Evolutionary conservation across 2,113 vertebrate species (phyloP), one percentile per base, ranked within the genome.

Genomic region (Nothocercus julius): DNA sequence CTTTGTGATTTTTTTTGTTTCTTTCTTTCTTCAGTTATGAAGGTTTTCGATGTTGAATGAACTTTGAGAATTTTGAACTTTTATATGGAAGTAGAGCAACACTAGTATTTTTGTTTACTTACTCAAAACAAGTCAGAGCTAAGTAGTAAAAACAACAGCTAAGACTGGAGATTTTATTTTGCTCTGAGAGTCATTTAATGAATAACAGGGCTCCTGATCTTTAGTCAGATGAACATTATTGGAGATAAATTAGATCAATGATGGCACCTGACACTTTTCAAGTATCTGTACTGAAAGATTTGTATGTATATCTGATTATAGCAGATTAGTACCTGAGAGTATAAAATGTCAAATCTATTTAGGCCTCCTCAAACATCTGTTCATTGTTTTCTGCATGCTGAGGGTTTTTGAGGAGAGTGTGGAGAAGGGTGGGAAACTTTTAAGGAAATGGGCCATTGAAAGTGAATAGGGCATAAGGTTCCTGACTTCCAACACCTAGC

Each of bases 261-360:
- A 38, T 96, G 89, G 42, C 79, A 91, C 92, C 88, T 87, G 87
- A 93, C 78, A 86, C 89, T 77, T 51, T 96, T 95, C 62, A 89
- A n/a, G 81, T 94, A 87, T 87, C 75, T 88, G 47, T 64, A 54
- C 83, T 70, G 74, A 85, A 90, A 66, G 80, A 88, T 79, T 77
- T 90, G 44, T 79, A 75, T 76, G 88, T 94, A 63, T 80, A 92
- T 90, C 85, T 96, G 91, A 93, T 96, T 94, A 88, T 81, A 90
- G 61, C 32, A 86, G 92, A 94, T 96, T 93, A 97, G 62, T 96
- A 96, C 78, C 89, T 96, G 95, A 87, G 90, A 77, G 88, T 90
- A 64, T 82, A 91, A 97, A 93, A 95, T 89, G 77, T 92, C 66
- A 89, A 69, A 89, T 89, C 76, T 87, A 77, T 91, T 87, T 90